Percentiles rank a stretch among this genome's conserved stretches.
phyloP scores from a whole-genome alignment of 2,113 vertebrate genomes.

The Indicator maculatus region DNA sequence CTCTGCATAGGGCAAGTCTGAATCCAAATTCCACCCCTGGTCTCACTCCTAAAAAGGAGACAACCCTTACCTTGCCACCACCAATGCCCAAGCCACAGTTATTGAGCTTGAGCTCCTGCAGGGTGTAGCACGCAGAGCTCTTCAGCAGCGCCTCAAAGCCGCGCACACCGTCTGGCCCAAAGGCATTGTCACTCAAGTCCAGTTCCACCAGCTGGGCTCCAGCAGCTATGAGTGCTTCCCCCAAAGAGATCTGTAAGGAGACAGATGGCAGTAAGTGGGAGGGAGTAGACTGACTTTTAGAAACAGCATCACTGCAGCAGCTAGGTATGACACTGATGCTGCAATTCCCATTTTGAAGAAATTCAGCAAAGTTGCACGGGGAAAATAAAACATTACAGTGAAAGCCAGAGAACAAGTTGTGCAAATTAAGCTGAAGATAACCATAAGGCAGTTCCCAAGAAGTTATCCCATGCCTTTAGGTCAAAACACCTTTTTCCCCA shows the following conservation, averaged over 20 bases:
- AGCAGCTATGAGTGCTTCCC: constrained; percentile 87
- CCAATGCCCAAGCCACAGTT: constrained; percentile 99
- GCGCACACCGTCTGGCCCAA: constrained; percentile 94
- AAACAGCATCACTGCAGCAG: constrained; percentile 3
- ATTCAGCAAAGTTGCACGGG: neutral
- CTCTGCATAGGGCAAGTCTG: neutral
- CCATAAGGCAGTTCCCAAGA: neutral
- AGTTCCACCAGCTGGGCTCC: constrained; percentile 89
- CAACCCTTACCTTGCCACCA: constrained; percentile 88
- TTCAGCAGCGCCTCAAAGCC: constrained; percentile 92
- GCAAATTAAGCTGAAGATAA: neutral
- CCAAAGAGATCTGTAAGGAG: constrained; percentile 86
- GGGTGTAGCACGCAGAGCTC: constrained; percentile 86
- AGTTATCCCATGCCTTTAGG: neutral
- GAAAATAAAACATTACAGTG: neutral
- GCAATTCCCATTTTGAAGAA: neutral
- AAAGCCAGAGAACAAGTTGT: neutral
- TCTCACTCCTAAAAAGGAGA: neutral
- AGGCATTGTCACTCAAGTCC: constrained; percentile 97
- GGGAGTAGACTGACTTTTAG: neutral
- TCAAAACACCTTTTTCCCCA: neutral
- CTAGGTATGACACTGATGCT: constrained; percentile 4
- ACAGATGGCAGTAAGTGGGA: constrained; percentile 7
- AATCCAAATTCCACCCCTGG: neutral
- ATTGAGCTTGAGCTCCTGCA: constrained; percentile 92